Base-by-base conservation (phyloP, 2,888 invertebrate species). In the Drosophila neutralis region DNA sequence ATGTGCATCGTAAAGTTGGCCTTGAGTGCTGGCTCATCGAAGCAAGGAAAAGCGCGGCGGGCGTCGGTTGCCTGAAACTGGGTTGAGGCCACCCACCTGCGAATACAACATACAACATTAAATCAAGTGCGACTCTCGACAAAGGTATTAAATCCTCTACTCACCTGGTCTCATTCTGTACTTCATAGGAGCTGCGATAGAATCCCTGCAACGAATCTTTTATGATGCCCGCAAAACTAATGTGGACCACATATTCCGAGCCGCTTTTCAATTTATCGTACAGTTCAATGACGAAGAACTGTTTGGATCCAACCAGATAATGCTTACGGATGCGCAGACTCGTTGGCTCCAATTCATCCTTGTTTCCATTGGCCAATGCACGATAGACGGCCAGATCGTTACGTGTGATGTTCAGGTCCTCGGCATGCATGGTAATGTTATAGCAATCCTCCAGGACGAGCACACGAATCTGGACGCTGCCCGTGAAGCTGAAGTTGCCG, bases 21-120 rank as follows among this genome's bases (percentile, higher is more conserved):
- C 91, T 97, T 97, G 59, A 97, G 92, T 0, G 96, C 96, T 0
- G 97, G 97, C 92, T 97, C 97, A 92, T 97, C 97, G 93, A 97
- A 97, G 92, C 97, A 97, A 0, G 97, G 97, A 93, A 97, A 97
- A 7, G 97, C 97, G 69, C 95, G 94, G 21, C 97, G 94, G 0
- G 97, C 97, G 89, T 97, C 97, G 58, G 97, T 97, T 3, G 97
- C 95, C 91, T 97, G 96, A 91, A 97, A 97, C 93, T 97, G 97
- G 4, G 97, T 96, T 0, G 96, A 95, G 11, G 96, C 97, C 87
- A 97, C 94, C 96, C 96, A 97, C 93, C 96, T 96, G 27, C 0
- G 48, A 5, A 58, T 18, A 10, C 15, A 15, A 21, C 1, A 21
- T 4, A 8, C 15, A 45, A 8, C 24, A 45, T 15, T 8, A 24